Evolutionary conservation across 2,888 invertebrate genomes (phyloP).

Genomic region (Chloroclysta siterata): DNA sequence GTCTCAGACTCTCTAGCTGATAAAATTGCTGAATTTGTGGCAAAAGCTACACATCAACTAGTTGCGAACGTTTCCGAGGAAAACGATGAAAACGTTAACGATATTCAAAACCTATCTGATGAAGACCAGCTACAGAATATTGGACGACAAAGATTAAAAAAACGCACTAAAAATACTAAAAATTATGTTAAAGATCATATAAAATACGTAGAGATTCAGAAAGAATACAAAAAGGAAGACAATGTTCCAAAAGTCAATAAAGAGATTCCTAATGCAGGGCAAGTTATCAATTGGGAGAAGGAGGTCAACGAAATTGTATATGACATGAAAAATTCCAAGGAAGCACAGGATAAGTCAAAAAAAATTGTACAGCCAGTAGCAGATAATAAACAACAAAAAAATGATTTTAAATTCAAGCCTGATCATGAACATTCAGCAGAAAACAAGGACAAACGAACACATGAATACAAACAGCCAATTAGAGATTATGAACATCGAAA

Average conservation of each 20-base stretch:
- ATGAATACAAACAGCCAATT: neutral
- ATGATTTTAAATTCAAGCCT: neutral
- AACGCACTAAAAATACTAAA: constrained; percentile 10
- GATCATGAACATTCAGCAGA: constrained; percentile 1
- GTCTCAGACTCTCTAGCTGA: constrained; percentile 58
- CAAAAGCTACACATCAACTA: constrained; percentile 38
- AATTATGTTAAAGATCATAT: neutral
- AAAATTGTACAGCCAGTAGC: neutral
- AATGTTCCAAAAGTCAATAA: neutral
- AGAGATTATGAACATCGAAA: neutral
- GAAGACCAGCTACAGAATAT: constrained; percentile 5
- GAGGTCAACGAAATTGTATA: neutral
- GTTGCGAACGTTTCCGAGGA: constrained; percentile 41
- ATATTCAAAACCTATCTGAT: neutral
- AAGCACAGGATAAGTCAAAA: neutral
- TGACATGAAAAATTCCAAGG: constrained; percentile 6
- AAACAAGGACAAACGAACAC: neutral
- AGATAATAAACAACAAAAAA: constrained; percentile 1
- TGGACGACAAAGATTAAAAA: constrained; percentile 4
- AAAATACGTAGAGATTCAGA: neutral
- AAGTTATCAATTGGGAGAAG: constrained; percentile 19
- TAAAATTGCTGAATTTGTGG: constrained; percentile 53
- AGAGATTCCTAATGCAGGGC: neutral
- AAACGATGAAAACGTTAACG: constrained; percentile 36
- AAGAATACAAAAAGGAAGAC: neutral